phyloP scores from a whole-genome alignment of 2,113 vertebrate species.

The Cephalopholis sonnerati region DNA sequence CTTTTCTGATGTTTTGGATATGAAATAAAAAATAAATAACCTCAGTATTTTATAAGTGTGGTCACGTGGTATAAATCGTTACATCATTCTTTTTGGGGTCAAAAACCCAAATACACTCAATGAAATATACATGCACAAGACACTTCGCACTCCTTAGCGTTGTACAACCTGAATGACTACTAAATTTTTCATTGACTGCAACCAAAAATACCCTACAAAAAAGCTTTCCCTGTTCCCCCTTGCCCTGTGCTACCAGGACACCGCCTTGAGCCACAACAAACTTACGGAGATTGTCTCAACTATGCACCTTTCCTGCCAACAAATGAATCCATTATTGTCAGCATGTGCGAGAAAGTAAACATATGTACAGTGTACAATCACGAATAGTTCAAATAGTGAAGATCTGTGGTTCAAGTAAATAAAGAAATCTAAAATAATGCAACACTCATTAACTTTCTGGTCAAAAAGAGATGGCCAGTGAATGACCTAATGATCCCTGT shows the following conservation, averaged over 20 bases:
- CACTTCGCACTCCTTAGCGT: constrained; percentile 38
- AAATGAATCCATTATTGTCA: constrained; percentile 5
- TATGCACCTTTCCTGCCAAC: constrained; percentile 14
- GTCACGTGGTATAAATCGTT: background rate
- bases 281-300: constrained; percentile 12
- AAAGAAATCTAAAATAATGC: background rate
- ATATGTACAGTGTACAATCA: background rate
- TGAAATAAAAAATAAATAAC: background rate
- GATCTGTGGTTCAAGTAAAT: constrained; percentile 2
- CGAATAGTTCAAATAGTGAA: constrained; percentile 5
- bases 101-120: constrained; percentile 12
- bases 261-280: constrained; percentile 36
- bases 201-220: constrained; percentile 79
- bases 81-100: background rate
- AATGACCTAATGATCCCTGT: constrained; percentile 44
- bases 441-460: constrained; percentile 21
- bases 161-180: constrained; percentile 67
- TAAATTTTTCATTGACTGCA: constrained; percentile 78
- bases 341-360: constrained; percentile 7
- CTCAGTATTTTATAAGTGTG: background rate
- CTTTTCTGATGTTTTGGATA: constrained; percentile 39
- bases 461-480: constrained; percentile 27
- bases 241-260: constrained; percentile 26
- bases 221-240: constrained; percentile 55
- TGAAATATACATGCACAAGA: constrained; percentile 41